Evolutionary conservation across 2,113 vertebrate genomes (phyloP), one percentile per base, ranked within the genome.

Genomic region (Aegotheles bennettii): DNA sequence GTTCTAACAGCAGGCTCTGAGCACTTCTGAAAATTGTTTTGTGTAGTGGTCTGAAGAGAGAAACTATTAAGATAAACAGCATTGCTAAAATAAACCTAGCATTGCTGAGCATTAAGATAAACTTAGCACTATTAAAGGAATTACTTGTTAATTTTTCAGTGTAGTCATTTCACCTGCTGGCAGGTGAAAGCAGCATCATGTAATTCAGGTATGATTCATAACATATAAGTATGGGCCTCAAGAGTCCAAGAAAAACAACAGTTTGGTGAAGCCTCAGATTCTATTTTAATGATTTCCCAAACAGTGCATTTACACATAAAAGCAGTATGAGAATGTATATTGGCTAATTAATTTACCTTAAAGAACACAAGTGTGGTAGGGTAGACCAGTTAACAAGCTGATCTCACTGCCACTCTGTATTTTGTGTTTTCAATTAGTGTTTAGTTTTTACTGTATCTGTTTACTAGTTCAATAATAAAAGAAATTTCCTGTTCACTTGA

Each of bases 141-240:
- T 33, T 20, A 28, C 51, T 1, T 87, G 29, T 71, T 75, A 36
- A 43, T 60, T 56, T 91, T 79, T 68, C 61, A 43, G 14, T 59
- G 25, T 35, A 50, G 67, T 13, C 7, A n/a, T 81, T 70, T 76
- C 25, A 69, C 26, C 50, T 48, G 16, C 9, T 84, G 82, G 35
- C 61, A 85, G 36, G 64, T 0, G 0, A 42, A 54, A 54, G 26
- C 28, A 31, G 69, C 79, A 31, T 11, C 0, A 1, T 33, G 8
- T 64, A 4, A 51, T 35, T 77, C 10, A 43, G 38, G 6, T 60
- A 7, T 64, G 59, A 85, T 59, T 59, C 20, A 6, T 35, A 60
- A 36, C 31, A 21, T 12, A 11, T 5, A 57, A 21, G 14, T 31
- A 26, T 38, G 24, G 13, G 19, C 31, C 31, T 86, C 29, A 17